These are phyloP conservation scores for Mobula hypostoma DNA, from an alignment of 2,113 vertebrate species.

Conservation along the genomic window DNA sequence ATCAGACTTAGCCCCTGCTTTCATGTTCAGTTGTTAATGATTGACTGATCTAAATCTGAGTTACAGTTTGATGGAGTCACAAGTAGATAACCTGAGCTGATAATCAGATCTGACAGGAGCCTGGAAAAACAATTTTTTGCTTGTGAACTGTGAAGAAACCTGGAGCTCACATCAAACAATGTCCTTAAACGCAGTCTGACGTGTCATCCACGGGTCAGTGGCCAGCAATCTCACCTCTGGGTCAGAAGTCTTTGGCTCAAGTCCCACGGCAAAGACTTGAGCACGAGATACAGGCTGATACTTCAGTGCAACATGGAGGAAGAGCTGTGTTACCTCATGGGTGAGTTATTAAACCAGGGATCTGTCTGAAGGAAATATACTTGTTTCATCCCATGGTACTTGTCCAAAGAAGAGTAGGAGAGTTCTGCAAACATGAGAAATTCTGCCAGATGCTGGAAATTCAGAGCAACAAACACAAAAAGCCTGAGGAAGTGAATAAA, in stretches of 20 bases:
- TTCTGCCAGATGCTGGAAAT: too few relatives aligned
- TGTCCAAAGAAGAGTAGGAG: too few relatives aligned
- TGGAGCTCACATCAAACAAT: neutral
- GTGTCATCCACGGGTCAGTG: neutral
- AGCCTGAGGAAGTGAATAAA: too few relatives aligned
- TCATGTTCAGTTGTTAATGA: constrained; percentile 58
- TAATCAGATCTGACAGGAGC: neutral
- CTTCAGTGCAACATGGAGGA: neutral
- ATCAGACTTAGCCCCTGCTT: constrained; percentile 48
- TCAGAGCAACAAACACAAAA: too few relatives aligned
- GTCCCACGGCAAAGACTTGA: neutral
- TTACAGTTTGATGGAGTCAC: constrained; percentile 56
- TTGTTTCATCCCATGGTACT: neutral
- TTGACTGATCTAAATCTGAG: constrained; percentile 55
- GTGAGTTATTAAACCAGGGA: neutral
- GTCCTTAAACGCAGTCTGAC: neutral
- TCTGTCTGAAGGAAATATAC: neutral
- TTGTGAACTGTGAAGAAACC: neutral
- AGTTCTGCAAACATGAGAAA: too few relatives aligned
- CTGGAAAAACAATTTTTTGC: neutral
- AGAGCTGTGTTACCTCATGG: neutral
- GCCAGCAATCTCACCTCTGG: neutral
- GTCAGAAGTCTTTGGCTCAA: neutral
- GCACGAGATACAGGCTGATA: neutral
- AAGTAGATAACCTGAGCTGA: constrained; percentile 40